phyloP scores from a whole-genome alignment of 2,888 invertebrate genomes.

The Sinopyrophorus schimmeli region DNA sequence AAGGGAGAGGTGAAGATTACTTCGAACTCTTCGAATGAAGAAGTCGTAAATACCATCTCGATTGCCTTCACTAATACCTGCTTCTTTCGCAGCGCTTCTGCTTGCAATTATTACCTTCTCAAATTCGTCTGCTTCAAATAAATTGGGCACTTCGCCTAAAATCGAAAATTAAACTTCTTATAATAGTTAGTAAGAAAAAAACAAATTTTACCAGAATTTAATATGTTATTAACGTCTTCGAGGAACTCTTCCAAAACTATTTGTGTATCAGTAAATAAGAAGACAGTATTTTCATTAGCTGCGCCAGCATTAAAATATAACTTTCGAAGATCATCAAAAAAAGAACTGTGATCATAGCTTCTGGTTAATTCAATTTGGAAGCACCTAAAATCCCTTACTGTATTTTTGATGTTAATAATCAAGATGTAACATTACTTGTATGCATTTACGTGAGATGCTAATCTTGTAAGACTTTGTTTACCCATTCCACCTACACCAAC shows the following conservation, averaged over 20 bases:
- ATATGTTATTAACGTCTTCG: conserved; percentile 89
- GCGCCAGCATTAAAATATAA: conserved; percentile 82
- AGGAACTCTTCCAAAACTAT: conserved; percentile 88
- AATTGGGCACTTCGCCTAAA: too few relatives aligned
- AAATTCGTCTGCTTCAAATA: too few relatives aligned
- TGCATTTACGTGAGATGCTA: conserved; percentile 83
- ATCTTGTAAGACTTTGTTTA: conserved; percentile 81
- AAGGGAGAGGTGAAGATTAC: too few relatives aligned
- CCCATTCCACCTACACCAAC: conserved; percentile 90
- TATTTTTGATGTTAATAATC: neutral
- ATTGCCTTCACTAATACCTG: too few relatives aligned
- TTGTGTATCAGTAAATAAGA: conserved; percentile 88
- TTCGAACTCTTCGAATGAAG: too few relatives aligned
- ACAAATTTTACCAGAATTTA: conserved; percentile 78
- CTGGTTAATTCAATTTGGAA: conserved; percentile 86
- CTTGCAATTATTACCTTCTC: too few relatives aligned
- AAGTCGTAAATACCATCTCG: too few relatives aligned
- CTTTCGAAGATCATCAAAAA: conserved; percentile 83
- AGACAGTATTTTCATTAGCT: conserved; percentile 73
- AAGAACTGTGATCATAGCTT: conserved; percentile 79
- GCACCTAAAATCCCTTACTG: conserved; percentile 61
- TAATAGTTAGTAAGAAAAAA: too few relatives aligned
- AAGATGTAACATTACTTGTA: conserved; percentile 62
- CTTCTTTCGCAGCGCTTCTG: too few relatives aligned
- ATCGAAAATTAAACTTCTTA: too few relatives aligned